Base-by-base conservation (phyloP, 2,113 vertebrate species). In the Tetraodon nigroviridis region DNA sequence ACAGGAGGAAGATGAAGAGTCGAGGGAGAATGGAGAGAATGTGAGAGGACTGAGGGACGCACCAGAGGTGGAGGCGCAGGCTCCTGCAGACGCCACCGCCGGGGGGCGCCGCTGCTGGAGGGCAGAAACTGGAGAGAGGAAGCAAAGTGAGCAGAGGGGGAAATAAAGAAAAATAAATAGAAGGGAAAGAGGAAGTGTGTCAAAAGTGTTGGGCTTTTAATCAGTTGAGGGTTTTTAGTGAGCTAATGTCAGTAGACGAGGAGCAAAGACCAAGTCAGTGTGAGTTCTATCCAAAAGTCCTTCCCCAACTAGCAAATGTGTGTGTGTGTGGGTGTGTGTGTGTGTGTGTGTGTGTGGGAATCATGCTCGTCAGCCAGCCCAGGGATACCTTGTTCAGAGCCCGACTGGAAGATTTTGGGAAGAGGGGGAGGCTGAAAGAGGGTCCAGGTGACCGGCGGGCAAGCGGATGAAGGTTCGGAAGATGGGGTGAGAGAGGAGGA, bases 391-490 rank as follows among this genome's bases (percentile, higher is more conserved):
- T 82, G 69, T 27, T 75, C 71, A 58, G 81, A 67, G 58, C 75
- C 67, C 51, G 83, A 71, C 81, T 73, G 80, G 76, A 86, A 87
- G 84, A 91, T 86, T 87, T 68, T 83, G 47, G 87, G 89, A 51
- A 90, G 82, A 15, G 87, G 69, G 2, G 89, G 88, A 46, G 91
- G 89, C 60, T 72, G 78, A 51, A 67, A 81, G 61, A 77, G 60
- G 51, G 61, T 64, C 41, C 64, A 45, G 41, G 55, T 61, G 62
- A 67, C 51, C 16, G 70, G 73, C 40, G 73, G 66, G 56, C 20
- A 55, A 57, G 59, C 3, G 16, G 78, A 63, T 15, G 57, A 29
- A 18, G 8, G 19, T 7, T 73, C 61, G 53, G 63, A 67, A 52
- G 60, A 55, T 21, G 13, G 55, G 13, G 32, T 24, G 40, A 70